These are phyloP conservation scores for Sarcophaga bullata DNA, from an alignment of 1,140 invertebrate genomes.

Conservation along the genomic window DNA sequence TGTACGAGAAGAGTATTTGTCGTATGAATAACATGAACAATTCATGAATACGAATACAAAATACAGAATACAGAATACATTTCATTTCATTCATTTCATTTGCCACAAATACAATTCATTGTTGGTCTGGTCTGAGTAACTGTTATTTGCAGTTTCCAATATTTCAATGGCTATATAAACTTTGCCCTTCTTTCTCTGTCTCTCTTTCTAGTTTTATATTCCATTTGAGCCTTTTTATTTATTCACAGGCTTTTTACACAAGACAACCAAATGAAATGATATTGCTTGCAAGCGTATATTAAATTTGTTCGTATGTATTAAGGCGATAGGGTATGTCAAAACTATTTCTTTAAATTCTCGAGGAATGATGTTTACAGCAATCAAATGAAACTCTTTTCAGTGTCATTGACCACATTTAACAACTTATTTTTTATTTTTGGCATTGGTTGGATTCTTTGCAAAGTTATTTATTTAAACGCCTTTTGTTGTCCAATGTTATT, in stretches of 20 bases:
- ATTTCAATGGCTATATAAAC: constrained; percentile 9
- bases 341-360: too few species aligned
- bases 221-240: neutral
- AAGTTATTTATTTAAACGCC: too few species aligned
- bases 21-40: neutral
- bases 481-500: too few species aligned
- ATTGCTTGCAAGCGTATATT: too few species aligned
- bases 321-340: too few species aligned
- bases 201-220: neutral
- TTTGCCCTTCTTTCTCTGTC: neutral
- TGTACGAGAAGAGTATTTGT: neutral
- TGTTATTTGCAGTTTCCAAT: constrained; percentile 10
- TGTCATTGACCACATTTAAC: too few species aligned
- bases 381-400: too few species aligned
- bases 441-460: too few species aligned
- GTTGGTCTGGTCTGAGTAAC: neutral
- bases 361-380: too few species aligned
- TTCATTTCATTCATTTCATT: constrained; percentile 1
- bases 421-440: too few species aligned
- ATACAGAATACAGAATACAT: neutral
- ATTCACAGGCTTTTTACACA: neutral
- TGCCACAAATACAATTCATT: neutral
- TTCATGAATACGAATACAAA: neutral
- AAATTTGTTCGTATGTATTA: too few species aligned
- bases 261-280: neutral